A percentile compares a stretch with the other conserved stretches of the same genome.
These are phyloP conservation scores for Dysidea cf. avara DNA, from an alignment of 37 sponge, comb jelly and placozoan genomes.

Conservation along the genomic window DNA sequence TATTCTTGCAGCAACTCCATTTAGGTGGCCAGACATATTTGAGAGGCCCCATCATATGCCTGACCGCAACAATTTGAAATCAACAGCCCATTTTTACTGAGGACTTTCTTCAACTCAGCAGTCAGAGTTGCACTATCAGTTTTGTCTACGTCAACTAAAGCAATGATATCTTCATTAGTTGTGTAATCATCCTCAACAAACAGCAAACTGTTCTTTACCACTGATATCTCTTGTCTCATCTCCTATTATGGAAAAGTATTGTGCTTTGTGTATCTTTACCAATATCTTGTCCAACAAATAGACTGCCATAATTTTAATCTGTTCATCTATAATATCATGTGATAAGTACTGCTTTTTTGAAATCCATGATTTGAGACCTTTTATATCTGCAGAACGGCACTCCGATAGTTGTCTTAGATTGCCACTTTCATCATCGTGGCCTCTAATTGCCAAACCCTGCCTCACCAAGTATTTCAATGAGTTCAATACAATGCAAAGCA, in stretches of 20 bases:
- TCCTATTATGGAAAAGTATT: constrained; percentile 45
- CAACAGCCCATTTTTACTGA: constrained; percentile 18
- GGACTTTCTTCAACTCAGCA: no score
- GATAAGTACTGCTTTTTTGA: constrained; percentile 36
- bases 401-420: no score
- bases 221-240: constrained; percentile 65
- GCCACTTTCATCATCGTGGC: no score
- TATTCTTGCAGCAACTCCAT: no score
- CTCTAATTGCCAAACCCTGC: no score
- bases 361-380: constrained; percentile 41
- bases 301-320: no score
- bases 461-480: no score
- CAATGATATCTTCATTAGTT: constrained; percentile 50
- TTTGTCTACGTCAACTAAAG: constrained; percentile 44
- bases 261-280: constrained; percentile 12
- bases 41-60: no score
- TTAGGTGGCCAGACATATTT: no score
- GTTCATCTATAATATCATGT: constrained; percentile 38
- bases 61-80: constrained; percentile 28
- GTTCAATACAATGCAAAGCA: no score
- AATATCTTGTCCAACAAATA: constrained; percentile 8
- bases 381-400: constrained; percentile 21
- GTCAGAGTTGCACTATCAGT: constrained; percentile 56
- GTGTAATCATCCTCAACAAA: constrained; percentile 31
- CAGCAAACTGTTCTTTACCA: constrained; percentile 35